Evolutionary conservation across 30 jellyfish, hydroid and myxozoan species (phyloP), one percentile per base, ranked within the genome.

Genomic region (Aurelia sp.): DNA sequence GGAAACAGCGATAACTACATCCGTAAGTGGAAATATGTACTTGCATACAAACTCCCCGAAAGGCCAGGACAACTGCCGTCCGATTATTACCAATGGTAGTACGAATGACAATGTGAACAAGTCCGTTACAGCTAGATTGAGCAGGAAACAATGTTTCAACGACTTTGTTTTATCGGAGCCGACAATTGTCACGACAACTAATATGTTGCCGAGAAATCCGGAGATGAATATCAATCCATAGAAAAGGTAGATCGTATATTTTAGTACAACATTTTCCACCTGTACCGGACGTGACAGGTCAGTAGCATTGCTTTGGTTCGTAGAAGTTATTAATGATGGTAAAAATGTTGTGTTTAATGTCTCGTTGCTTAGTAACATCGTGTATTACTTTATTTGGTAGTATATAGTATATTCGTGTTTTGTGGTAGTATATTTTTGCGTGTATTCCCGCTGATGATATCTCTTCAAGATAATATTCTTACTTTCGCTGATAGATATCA

Each of bases 121-220:
- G 53, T 93, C 98, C 13, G 97, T 88, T 48, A 93, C 76, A 10
- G 98, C 98, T 33, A 93, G 86, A 60, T 87, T 93, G 58, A 93
- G 85, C 41, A 93, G 82, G 74, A 93, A 93, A 86, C 89, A 92
- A 87, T 92, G 92, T 67, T 82, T 85, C 66, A 77, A 24, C 11
- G 92, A 74, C 52, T 88, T 91, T 61, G 73, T 93, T 59, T 94
- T 68, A 67, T 88, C 87, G 16, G 82, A 67, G 4, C 91, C 81
- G 48, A 85, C 40, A 8, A 82, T 81, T 30, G 90, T 93, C 38
- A 76, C 31, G 16, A 88, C 97, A 4, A 88, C 91, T 82, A 93
- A 41, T 67, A 88, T 38, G 68, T 93, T 93, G n/a, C 98, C 98
- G 20, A 88, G 47, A 57, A 88, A 69, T 17, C 97, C 97, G 18